Evolutionary conservation across 2,888 invertebrate species (phyloP).

Genomic region (Drosophila mayaguana): DNA sequence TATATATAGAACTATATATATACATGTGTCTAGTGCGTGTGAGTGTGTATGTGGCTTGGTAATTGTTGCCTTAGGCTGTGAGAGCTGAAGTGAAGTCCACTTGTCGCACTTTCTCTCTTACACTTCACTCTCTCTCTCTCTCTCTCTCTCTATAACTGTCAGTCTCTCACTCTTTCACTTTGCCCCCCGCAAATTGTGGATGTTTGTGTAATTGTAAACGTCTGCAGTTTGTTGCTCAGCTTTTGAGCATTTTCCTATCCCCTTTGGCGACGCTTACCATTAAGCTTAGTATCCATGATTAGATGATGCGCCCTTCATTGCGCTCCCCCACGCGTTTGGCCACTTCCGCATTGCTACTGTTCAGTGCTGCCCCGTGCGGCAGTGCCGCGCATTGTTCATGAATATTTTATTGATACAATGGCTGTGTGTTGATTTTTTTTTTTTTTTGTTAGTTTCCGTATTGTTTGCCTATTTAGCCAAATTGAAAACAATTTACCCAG

Average conservation of each 20-base stretch:
- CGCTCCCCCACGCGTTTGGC: constrained; percentile 2
- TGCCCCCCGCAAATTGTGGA: constrained; percentile 6
- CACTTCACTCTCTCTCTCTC: background rate
- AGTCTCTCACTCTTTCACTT: constrained; percentile 5
- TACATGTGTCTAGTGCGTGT: constrained; percentile 11
- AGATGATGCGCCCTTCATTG: constrained; percentile 50
- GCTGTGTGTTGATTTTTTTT: constrained; percentile 49
- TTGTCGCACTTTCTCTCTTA: constrained; percentile 45
- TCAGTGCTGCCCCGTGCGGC: constrained; percentile 48
- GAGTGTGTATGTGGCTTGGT: constrained; percentile 43
- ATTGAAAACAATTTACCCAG: constrained; percentile 58
- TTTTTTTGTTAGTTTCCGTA: constrained; percentile 45
- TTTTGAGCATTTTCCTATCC: constrained; percentile 41
- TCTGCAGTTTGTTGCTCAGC: constrained; percentile 73
- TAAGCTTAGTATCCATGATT: constrained; percentile 77
- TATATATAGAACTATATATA: background rate
- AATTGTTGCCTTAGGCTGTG: constrained; percentile 63
- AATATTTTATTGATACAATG: constrained; percentile 72
- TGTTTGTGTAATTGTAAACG: constrained; percentile 67
- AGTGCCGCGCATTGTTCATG: constrained; percentile 59
- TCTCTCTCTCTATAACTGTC: background rate
- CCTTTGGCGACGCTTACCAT: constrained; percentile 52
- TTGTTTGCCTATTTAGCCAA: constrained; percentile 41
- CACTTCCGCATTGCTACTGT: constrained; percentile 49
- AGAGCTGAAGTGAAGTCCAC: constrained; percentile 57